Evolutionary conservation across 2,797 vertebrate genomes (phyloP).

Genomic region (Pogoniulus pusillus): DNA sequence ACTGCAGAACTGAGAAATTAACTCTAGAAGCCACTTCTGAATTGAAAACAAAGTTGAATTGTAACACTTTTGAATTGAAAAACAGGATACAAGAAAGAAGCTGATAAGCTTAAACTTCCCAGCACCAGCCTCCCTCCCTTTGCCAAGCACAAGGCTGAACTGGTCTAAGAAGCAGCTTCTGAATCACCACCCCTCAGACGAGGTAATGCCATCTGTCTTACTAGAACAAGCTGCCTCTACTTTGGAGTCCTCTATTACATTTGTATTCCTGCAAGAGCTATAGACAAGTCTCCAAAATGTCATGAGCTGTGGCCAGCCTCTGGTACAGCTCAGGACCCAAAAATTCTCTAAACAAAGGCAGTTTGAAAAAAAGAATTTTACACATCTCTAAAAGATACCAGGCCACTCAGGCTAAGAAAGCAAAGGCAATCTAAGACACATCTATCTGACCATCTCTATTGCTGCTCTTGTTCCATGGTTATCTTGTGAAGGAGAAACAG

Average conservation of each 20-base stretch:
- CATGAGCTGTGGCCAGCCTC: background rate
- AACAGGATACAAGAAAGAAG: background rate
- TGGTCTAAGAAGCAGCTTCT: background rate
- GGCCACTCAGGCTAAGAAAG: background rate
- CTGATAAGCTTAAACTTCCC: background rate
- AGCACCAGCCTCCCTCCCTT: background rate
- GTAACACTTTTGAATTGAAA: background rate
- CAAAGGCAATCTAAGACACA: background rate
- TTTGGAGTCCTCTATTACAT: background rate
- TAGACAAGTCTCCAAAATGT: background rate
- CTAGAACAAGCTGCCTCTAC: background rate
- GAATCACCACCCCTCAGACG: background rate
- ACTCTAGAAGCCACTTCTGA: background rate
- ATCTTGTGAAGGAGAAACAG: background rate
- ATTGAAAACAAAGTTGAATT: too few species aligned
- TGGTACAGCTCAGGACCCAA: background rate
- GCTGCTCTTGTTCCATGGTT: background rate
- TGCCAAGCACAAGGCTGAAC: background rate
- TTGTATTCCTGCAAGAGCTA: background rate
- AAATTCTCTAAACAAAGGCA: background rate
- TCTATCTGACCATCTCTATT: background rate
- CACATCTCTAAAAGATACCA: background rate
- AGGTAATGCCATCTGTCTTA: background rate
- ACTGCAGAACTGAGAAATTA: background rate
- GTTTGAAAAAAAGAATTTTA: background rate